These are phyloP conservation scores for Galerucella calmariensis DNA, from an alignment of 2,888 invertebrate species.

Conservation along the genomic window DNA sequence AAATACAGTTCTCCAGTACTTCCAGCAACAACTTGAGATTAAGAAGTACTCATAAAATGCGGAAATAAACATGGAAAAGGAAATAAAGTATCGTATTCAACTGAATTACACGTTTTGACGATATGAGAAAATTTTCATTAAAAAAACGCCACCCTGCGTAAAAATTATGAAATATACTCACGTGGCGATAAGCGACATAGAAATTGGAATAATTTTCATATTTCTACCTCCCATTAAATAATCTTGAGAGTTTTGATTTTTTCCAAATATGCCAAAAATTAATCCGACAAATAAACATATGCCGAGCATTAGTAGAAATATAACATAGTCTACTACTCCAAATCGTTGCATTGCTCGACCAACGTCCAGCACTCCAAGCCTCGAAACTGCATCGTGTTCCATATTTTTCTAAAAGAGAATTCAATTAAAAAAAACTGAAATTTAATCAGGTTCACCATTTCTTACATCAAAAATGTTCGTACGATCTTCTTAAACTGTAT, in stretches of 20 bases:
- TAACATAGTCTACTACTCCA: conserved; percentile 79
- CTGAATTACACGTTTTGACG: conserved; percentile 37
- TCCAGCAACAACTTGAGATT: too few relatives aligned
- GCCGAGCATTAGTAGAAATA: conserved; percentile 81
- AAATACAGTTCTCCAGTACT: too few relatives aligned
- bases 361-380: conserved; percentile 57
- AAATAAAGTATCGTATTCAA: too few relatives aligned
- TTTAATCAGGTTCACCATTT: background rate
- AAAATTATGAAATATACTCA: conserved; percentile 56
- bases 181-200: conserved; percentile 88
- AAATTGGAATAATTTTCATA: conserved; percentile 85
- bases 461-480: background rate
- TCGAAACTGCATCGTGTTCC: conserved; percentile 52
- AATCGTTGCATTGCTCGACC: conserved; percentile 60
- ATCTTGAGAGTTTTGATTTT: conserved; percentile 72
- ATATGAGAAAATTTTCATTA: too few relatives aligned
- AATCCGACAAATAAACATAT: conserved; percentile 83
- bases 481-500: conserved; percentile 24
- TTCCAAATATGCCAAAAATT: conserved; percentile 79
- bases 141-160: background rate
- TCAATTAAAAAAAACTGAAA: background rate
- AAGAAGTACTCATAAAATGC: too few relatives aligned
- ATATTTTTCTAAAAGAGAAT: conserved; percentile 8
- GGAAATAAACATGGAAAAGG: too few relatives aligned
- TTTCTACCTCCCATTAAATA: conserved; percentile 85